A percentile compares a stretch with the other conserved stretches of the same genome.
Evolutionary conservation across 2,797 vertebrate genomes (phyloP).

Genomic region (Trachurus trachurus): DNA sequence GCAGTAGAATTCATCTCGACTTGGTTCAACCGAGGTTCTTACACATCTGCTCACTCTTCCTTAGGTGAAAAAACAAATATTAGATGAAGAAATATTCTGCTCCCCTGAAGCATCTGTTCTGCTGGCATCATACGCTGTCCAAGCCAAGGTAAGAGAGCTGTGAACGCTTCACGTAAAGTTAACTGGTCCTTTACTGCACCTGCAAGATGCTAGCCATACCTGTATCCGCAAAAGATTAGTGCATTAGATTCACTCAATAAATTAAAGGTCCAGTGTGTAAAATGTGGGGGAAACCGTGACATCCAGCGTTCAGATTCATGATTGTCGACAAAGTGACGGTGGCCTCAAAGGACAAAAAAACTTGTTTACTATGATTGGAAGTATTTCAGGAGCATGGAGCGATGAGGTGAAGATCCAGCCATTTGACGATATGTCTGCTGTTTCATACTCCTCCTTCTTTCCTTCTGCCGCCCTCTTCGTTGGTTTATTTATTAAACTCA

Average conservation of each 20-base stretch:
- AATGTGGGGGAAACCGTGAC: no score
- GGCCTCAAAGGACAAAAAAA: no score
- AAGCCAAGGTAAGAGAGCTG: constrained; percentile 90
- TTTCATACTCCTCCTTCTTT: no score
- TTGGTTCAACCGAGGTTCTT: neutral
- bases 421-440: no score
- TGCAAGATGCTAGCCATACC: neutral
- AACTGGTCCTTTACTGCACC: neutral
- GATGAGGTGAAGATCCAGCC: no score
- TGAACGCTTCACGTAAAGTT: neutral
- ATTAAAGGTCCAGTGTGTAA: no score
- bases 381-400: no score
- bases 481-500: no score
- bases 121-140: constrained; percentile 94
- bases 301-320: no score
- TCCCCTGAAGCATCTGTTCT: constrained; percentile 95
- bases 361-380: no score
- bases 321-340: no score
- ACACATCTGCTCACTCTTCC: constrained; percentile 15
- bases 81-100: constrained; percentile 96
- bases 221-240: constrained; percentile 8
- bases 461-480: no score
- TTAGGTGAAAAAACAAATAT: constrained; percentile 96
- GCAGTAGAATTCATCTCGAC: neutral
- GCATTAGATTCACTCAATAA: neutral